These are phyloP conservation scores for Notolepis coatsorum DNA, from an alignment of 2,797 vertebrate species.

Conservation along the genomic window DNA sequence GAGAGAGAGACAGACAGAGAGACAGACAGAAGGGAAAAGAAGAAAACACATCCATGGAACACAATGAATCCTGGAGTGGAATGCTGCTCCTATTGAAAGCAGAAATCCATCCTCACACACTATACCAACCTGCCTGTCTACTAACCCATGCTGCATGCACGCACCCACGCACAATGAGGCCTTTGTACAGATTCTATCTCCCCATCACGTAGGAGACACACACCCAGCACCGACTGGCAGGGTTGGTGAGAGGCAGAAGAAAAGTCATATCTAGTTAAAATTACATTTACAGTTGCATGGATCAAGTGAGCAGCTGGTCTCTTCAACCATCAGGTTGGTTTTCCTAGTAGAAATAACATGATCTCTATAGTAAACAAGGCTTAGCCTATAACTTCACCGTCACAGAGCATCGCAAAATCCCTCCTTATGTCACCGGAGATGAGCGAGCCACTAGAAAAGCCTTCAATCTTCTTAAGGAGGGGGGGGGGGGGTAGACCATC, in stretches of 20 bases:
- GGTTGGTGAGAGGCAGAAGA: background rate
- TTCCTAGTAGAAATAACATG: background rate
- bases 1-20: background rate
- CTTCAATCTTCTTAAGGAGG: conserved; percentile 72
- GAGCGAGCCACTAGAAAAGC: conserved; percentile 62
- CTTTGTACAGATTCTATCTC: conserved; percentile 41
- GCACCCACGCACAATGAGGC: conserved; percentile 51
- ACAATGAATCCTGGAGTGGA: conserved; percentile 49
- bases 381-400: background rate
- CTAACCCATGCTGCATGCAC: background rate
- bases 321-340: background rate
- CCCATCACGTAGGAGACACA: conserved; percentile 17
- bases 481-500: conserved; percentile 4
- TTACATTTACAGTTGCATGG: background rate
- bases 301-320: background rate
- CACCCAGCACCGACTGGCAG: conserved; percentile 12
- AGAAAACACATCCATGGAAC: conserved; percentile 19
- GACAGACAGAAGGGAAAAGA: conserved; percentile 4
- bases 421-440: conserved; percentile 70
- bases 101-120: conserved; percentile 24
- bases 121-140: conserved; percentile 18
- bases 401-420: conserved; percentile 63
- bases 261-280: background rate
- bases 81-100: conserved; percentile 33
- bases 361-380: background rate